A percentile compares a stretch with the other conserved stretches of the same genome.
These are phyloP conservation scores for Pluvialis apricaria DNA, from an alignment of 2,113 vertebrate genomes.

Conservation along the genomic window DNA sequence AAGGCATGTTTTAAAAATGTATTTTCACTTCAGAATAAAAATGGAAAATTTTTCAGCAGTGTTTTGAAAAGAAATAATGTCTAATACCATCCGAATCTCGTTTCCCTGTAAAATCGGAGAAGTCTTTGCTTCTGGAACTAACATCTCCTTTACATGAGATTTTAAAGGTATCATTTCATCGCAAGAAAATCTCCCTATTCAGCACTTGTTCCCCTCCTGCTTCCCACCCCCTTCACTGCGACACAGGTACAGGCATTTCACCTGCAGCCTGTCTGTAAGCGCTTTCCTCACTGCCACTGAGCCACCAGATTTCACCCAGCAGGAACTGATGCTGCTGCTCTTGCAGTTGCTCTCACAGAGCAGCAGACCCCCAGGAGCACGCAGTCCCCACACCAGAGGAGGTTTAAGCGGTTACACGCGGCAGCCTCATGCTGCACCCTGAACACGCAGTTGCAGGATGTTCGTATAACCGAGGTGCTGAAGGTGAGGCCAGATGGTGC, in stretches of 20 bases:
- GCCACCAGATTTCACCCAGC: background rate
- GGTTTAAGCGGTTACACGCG: background rate
- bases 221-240: background rate
- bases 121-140: background rate
- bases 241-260: no score
- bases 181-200: background rate
- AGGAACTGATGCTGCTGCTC: fast-evolving
- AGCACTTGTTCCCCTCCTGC: background rate
- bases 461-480: background rate
- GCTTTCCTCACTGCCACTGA: background rate
- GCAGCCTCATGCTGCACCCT: background rate
- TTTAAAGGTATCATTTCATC: background rate
- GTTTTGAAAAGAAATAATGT: background rate
- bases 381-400: fast-evolving
- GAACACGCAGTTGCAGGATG: background rate
- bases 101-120: background rate
- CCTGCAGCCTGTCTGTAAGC: background rate
- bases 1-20: background rate
- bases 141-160: background rate
- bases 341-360: background rate
- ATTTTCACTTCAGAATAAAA: background rate
- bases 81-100: background rate
- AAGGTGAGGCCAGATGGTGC: background rate
- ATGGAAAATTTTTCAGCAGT: background rate
- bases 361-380: background rate